phyloP scores from a whole-genome alignment of 2,888 invertebrate species.

The Nezara viridula region DNA sequence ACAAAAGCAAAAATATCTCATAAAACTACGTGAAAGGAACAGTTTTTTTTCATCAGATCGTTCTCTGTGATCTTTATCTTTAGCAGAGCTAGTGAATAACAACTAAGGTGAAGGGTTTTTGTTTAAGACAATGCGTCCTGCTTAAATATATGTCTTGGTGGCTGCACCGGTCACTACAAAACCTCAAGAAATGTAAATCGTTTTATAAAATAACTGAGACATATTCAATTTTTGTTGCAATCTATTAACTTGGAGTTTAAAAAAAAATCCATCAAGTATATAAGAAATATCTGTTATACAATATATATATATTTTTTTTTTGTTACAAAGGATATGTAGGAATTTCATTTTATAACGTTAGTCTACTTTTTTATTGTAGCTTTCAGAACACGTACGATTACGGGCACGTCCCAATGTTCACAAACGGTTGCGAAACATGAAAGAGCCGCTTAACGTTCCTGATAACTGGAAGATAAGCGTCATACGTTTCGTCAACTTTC shows the following conservation, averaged over 20 bases:
- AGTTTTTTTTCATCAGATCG: background rate
- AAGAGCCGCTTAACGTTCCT: background rate
- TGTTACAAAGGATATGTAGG: background rate
- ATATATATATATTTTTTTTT: background rate
- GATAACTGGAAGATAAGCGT: background rate
- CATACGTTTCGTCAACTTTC: background rate
- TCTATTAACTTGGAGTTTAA: too few relatives aligned
- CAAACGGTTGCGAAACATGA: background rate
- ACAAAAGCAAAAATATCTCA: background rate
- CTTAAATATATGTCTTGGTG: background rate
- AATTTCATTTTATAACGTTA: background rate
- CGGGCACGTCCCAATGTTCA: background rate
- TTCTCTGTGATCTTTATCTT: background rate
- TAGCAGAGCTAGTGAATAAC: background rate
- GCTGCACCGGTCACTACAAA: too few relatives aligned
- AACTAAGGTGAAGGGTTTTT: background rate
- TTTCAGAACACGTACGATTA: background rate
- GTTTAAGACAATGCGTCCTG: background rate
- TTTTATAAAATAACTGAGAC: too few relatives aligned
- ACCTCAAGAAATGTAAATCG: too few relatives aligned
- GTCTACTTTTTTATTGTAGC: background rate
- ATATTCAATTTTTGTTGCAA: too few relatives aligned
- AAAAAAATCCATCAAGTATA: too few relatives aligned
- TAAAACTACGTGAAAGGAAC: background rate
- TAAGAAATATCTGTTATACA: background rate